phyloP scores from a whole-genome alignment of 2,888 invertebrate species.

The Argyra leucocephala region DNA sequence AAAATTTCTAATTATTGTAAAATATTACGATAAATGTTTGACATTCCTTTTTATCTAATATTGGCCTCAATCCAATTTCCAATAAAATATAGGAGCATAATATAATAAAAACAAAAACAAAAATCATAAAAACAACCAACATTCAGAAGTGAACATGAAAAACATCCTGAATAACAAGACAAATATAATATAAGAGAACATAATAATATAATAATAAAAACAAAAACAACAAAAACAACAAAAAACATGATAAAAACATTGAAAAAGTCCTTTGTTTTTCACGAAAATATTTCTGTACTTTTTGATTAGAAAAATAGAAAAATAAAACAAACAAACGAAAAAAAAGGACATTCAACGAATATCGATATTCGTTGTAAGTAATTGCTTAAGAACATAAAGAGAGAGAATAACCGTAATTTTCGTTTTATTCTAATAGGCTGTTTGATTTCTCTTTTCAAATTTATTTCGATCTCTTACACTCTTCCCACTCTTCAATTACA shows the following conservation, averaged over 20 bases:
- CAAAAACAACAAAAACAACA: neutral
- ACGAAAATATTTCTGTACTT: neutral
- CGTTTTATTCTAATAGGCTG: neutral
- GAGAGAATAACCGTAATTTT: neutral
- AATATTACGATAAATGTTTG: slow-evolving; percentile 6
- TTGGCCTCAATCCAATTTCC: slow-evolving; percentile 1
- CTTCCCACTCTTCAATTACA: too few species aligned
- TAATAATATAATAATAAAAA: neutral
- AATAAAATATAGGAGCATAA: neutral
- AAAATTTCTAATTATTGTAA: neutral
- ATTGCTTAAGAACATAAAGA: neutral
- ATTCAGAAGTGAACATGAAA: neutral
- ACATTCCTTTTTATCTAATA: neutral
- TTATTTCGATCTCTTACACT: too few species aligned
- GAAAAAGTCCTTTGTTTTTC: neutral
- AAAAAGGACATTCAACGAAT: neutral
- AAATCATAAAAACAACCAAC: neutral
- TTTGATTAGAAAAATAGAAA: neutral
- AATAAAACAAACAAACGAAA: neutral
- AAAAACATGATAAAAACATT: neutral
- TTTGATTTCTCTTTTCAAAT: neutral
- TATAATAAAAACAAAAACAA: neutral
- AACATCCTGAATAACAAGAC: neutral
- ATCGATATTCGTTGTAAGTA: neutral
- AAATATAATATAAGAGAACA: neutral